A percentile compares a stretch with the other conserved stretches of the same genome.
Evolutionary conservation across 2,797 vertebrate species (phyloP).

Genomic region (Tamandua tetradactyla): DNA sequence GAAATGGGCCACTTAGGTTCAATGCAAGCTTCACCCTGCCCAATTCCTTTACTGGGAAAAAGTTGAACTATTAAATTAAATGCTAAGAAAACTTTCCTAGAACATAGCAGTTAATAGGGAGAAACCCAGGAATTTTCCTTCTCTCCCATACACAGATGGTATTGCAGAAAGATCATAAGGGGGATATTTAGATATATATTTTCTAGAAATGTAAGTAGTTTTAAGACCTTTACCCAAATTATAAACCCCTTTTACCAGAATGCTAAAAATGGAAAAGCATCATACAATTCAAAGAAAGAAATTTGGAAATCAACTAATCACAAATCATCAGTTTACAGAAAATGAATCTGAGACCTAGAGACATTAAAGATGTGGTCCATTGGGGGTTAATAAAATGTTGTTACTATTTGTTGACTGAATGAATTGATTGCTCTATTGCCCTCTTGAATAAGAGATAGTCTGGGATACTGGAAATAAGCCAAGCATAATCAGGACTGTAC

Average conservation of each 20-base stretch:
- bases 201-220: slow-evolving; percentile 18
- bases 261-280: background rate
- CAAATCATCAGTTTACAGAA: slow-evolving; percentile 5
- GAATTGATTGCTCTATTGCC: background rate
- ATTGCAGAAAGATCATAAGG: slow-evolving; percentile 5
- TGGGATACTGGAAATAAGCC: background rate
- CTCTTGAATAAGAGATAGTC: background rate
- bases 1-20: slow-evolving; percentile 67
- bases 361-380: background rate
- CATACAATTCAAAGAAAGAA: slow-evolving; percentile 23
- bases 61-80: slow-evolving; percentile 60
- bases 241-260: background rate
- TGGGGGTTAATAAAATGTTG: slow-evolving; percentile 1
- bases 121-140: slow-evolving; percentile 5
- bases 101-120: slow-evolving; percentile 62
- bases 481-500: background rate
- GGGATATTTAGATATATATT: background rate
- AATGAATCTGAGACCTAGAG: background rate
- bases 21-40: slow-evolving; percentile 52
- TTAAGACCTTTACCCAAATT: background rate
- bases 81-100: background rate
- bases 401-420: slow-evolving; percentile 39
- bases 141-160: background rate
- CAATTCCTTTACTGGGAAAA: slow-evolving; percentile 64
- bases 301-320: background rate